Percentiles rank a stretch among this genome's conserved stretches.
Evolutionary conservation across 2,888 invertebrate genomes (phyloP).

Genomic region (Drosophila cognata): DNA sequence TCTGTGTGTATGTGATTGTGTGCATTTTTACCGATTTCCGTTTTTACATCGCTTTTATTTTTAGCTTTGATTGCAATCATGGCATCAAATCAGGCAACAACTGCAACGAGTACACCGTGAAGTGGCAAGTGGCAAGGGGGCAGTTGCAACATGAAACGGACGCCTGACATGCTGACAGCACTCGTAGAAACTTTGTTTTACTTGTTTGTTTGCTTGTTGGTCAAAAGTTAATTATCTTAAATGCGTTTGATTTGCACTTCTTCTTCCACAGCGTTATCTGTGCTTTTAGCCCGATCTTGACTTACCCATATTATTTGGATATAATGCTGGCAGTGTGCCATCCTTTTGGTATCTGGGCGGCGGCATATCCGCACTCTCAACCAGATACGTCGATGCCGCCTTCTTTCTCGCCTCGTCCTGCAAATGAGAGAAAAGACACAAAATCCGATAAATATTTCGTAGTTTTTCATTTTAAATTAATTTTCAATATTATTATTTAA

Average conservation of each 20-base stretch:
- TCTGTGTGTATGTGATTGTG: neutral
- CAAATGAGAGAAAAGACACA: neutral
- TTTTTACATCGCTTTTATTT: conserved; percentile 64
- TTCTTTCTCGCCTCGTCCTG: conserved; percentile 86
- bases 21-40: conserved; percentile 58
- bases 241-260: conserved; percentile 61
- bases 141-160: conserved; percentile 11
- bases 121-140: neutral
- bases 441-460: neutral
- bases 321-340: conserved; percentile 89
- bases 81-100: conserved; percentile 76
- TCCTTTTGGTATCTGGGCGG: conserved; percentile 87
- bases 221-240: conserved; percentile 80
- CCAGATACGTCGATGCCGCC: conserved; percentile 87
- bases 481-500: neutral
- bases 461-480: neutral
- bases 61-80: conserved; percentile 79
- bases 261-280: neutral
- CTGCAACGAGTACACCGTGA: conserved; percentile 32
- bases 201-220: conserved; percentile 57
- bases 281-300: conserved; percentile 25
- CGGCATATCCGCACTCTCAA: conserved; percentile 86
- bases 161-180: conserved; percentile 65
- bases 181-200: conserved; percentile 33
- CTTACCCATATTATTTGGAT: conserved; percentile 87